A percentile compares a stretch with the other conserved stretches of the same genome.
phyloP scores from a whole-genome alignment of 1,140 invertebrate genomes.

The Drosophila kohkoa region DNA sequence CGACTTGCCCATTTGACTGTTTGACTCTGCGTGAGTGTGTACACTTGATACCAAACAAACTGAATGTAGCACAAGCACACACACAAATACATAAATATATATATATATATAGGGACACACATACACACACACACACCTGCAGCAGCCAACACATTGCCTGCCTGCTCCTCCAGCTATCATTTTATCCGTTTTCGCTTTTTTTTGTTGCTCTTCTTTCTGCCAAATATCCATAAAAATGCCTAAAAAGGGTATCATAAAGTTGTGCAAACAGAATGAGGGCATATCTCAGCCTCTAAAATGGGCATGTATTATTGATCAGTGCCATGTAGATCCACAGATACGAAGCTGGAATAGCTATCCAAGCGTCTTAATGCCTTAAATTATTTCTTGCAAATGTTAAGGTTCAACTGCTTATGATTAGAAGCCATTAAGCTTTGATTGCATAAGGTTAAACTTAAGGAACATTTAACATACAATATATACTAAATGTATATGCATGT shows the following conservation, averaged over 20 bases:
- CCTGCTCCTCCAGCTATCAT: conserved; percentile 13
- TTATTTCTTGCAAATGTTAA: not conserved
- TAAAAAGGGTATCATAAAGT: conserved; percentile 31
- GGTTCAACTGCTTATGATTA: no score
- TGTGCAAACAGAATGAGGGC: conserved; percentile 6
- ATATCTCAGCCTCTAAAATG: conserved; percentile 5
- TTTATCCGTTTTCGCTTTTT: conserved; percentile 18
- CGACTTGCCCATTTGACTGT: conserved; percentile 38
- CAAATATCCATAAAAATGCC: conserved; percentile 33
- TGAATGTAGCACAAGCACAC: conserved; percentile 64
- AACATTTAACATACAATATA: no score
- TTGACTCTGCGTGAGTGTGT: conserved; percentile 54
- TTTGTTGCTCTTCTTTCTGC: not conserved
- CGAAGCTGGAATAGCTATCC: not conserved
- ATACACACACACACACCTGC: conserved; percentile 24
- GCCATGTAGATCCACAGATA: conserved; percentile 5
- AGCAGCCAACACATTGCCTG: conserved; percentile 20
- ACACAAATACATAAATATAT: not conserved
- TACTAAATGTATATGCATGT: no score
- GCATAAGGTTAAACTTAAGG: no score
- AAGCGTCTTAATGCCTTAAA: not conserved
- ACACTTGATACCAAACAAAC: conserved; percentile 76
- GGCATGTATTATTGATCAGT: conserved; percentile 10
- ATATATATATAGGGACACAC: conserved; percentile 1
- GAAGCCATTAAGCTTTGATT: no score